Conservation (phyloP, 2,113 vertebrate species). For the Colius striatus region DNA sequence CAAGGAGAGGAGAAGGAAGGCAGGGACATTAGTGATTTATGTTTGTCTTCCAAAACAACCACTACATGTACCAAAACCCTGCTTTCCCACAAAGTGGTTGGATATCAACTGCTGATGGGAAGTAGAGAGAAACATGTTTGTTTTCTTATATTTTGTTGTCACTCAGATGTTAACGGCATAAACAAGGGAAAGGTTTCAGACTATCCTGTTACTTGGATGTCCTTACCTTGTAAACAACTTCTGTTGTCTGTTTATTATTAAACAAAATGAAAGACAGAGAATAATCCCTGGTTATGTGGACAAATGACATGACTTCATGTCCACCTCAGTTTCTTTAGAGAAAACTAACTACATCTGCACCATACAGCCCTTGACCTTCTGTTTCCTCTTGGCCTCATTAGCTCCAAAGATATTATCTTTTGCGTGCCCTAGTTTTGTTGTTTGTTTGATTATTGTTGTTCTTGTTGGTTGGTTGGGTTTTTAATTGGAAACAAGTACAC, state of each 20-base stretch:
- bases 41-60: too few species aligned
- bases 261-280: background rate
- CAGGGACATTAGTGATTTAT: too few species aligned
- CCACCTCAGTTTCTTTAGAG: background rate
- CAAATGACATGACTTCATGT: background rate
- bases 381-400: background rate
- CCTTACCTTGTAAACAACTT: background rate
- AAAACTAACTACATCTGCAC: background rate
- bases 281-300: background rate
- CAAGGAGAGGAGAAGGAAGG: too few species aligned
- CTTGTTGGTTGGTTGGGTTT: background rate
- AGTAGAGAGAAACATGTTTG: too few species aligned
- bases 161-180: background rate
- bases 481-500: background rate
- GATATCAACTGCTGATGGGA: too few species aligned
- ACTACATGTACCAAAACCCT: too few species aligned
- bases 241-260: background rate
- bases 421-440: background rate
- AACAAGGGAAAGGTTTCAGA: background rate
- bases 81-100: too few species aligned
- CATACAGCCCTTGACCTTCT: background rate
- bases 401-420: background rate
- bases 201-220: background rate
- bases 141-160: too few species aligned
- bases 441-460: background rate